Evolutionary conservation across 92 coral and sea anemone genomes (phyloP), one percentile per base, ranked within the genome.

Genomic region (Nematostella vectensis): DNA sequence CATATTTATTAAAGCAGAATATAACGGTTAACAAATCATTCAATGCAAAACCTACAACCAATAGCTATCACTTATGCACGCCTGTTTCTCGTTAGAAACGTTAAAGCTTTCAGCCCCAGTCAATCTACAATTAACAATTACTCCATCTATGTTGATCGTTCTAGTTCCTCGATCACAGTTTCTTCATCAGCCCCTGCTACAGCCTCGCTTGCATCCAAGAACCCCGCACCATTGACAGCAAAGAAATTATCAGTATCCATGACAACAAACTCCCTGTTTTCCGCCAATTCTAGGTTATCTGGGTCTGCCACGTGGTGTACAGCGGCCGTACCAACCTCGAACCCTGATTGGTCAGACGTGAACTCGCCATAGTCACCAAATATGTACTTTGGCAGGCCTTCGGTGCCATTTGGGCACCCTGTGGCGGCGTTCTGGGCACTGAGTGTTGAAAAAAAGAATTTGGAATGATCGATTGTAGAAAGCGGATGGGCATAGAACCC

Each of bases 241-340:
- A 58, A 38, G 13, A 49, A 58, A 51, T 17, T 64, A 50, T 60
- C 70, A 2, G 52, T 53, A 12, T 64, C 70, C 70, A 64, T 64
- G 61, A 64, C 70, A 53, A 64, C 61, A 1, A 64, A 52, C 70
- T 64, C 70, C 1, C 59, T 54, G 31, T 42, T 21, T 8, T 37
- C 70, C 40, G 40, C 40, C 40, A 33, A 33, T 31, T 33, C 69
- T 4, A 31, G 60, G 15, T 40, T 60, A 28, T 40, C 58, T 20
- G 24, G 38, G 9, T 52, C 70, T 27, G 70, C 11, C 16, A 64
- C 61, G 4, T 49, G 61, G 3, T 48, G 60, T 25, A 64, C 61
- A 1, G 59, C 39, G 3, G 59, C 11, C 17, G 42, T 40, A 12
- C 51, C 25, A 25, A 55, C 29, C 18, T 22, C 28, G 27, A 38